A percentile compares a stretch with the other conserved stretches of the same genome.
phyloP scores from a whole-genome alignment of 2,888 invertebrate genomes.

The Macaria notata region DNA sequence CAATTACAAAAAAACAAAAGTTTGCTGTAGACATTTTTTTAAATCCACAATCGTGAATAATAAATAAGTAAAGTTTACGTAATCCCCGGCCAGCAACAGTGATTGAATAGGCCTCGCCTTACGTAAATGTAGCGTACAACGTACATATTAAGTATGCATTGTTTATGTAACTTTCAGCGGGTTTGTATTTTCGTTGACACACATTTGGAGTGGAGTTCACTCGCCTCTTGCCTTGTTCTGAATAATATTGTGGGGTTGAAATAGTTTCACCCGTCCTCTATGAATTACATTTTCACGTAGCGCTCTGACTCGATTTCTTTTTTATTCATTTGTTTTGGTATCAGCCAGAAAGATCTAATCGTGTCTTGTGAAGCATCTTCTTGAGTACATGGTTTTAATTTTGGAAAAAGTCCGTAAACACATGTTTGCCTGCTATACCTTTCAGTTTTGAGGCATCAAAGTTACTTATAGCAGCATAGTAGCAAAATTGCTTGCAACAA shows the following conservation, averaged over 20 bases:
- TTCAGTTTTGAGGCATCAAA: no score
- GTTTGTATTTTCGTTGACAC: constrained; percentile 38
- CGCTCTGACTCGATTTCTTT: neutral
- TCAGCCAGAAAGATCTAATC: no score
- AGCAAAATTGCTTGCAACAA: no score
- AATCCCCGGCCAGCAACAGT: constrained; percentile 63
- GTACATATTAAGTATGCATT: constrained; percentile 54
- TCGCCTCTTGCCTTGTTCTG: constrained; percentile 24
- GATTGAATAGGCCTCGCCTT: constrained; percentile 75
- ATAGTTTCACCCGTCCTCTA: neutral
- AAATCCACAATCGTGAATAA: constrained; percentile 40
- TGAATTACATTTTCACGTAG: neutral
- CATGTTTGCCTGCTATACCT: no score
- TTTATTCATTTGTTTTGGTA: no score
- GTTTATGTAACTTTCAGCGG: constrained; percentile 55
- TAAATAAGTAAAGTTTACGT: constrained; percentile 53
- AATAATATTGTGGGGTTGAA: constrained; percentile 20
- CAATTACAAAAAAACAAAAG: no score
- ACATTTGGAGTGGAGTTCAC: constrained; percentile 29
- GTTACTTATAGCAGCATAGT: no score
- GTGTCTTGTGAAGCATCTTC: no score
- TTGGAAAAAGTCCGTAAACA: no score
- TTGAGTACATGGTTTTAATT: no score
- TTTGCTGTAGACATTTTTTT: neutral
- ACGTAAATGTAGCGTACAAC: constrained; percentile 71